Evolutionary conservation across 2,888 invertebrate genomes (phyloP).

Genomic region (Miltochrista miniata): DNA sequence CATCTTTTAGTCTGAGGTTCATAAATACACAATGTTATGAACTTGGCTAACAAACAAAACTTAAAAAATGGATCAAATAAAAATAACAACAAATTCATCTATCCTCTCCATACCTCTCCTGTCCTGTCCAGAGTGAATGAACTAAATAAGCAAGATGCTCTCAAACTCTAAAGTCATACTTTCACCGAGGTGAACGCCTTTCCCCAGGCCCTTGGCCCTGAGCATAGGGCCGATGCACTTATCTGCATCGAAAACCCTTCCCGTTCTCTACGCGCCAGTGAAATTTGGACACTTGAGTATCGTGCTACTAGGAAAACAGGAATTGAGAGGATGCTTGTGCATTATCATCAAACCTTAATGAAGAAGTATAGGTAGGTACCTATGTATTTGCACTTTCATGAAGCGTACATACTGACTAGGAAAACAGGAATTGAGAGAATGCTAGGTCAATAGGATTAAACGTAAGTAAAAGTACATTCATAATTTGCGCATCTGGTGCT

Average conservation of each 20-base stretch:
- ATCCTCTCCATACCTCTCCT: slow-evolving; percentile 41
- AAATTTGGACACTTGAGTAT: slow-evolving; percentile 5
- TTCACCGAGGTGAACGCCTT: slow-evolving; percentile 77
- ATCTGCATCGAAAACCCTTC: slow-evolving; percentile 51
- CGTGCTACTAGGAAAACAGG: slow-evolving; percentile 11
- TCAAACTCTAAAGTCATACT: slow-evolving; percentile 60
- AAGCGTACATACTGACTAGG: too few species aligned
- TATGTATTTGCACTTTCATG: too few species aligned
- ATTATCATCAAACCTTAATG: too few species aligned
- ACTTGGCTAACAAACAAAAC: too few species aligned
- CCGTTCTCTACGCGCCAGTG: slow-evolving; percentile 12
- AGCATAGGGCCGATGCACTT: slow-evolving; percentile 56
- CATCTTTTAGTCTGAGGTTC: too few species aligned
- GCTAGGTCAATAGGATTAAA: neutral
- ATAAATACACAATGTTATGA: too few species aligned
- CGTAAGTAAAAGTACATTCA: too few species aligned
- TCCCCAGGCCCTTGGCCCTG: slow-evolving; percentile 57
- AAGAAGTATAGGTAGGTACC: too few species aligned
- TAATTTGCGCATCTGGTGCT: too few species aligned
- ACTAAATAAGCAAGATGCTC: slow-evolving; percentile 76
- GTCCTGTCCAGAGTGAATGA: slow-evolving; percentile 69
- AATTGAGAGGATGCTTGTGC: neutral
- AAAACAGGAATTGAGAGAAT: slow-evolving; percentile 3
- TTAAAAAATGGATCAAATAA: too few species aligned
- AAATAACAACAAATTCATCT: too few species aligned